Evolutionary conservation across 1,140 invertebrate species (phyloP).

Genomic region (Drosophila sucinea): DNA sequence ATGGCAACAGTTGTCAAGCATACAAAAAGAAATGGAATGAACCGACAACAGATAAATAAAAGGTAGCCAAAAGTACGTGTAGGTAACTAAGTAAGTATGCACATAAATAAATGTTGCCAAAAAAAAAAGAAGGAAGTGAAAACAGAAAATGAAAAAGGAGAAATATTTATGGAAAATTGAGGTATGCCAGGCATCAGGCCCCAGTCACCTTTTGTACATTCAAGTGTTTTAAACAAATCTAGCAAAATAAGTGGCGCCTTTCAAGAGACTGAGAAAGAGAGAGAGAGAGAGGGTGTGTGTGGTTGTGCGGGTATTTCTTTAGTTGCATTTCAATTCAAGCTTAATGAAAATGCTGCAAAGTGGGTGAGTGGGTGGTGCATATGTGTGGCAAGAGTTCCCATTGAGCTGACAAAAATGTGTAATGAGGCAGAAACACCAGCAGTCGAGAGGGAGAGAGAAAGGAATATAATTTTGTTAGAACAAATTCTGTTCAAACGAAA

Average conservation of each 20-base stretch:
- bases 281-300: conserved; percentile 4
- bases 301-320: conserved; percentile 35
- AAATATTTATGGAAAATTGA: conserved; percentile 32
- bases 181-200: background rate
- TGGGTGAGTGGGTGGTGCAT: conserved; percentile 40
- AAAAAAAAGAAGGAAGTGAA: conserved; percentile 19
- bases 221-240: conserved; percentile 58
- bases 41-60: conserved; percentile 36
- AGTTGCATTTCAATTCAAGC: conserved; percentile 70
- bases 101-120: conserved; percentile 57
- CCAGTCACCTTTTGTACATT: conserved; percentile 37
- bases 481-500: conserved; percentile 50
- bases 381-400: conserved; percentile 58
- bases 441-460: background rate
- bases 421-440: conserved; percentile 57
- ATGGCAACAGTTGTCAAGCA: conserved; percentile 77
- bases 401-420: conserved; percentile 53
- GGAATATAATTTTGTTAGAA: conserved; percentile 69
- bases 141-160: conserved; percentile 27
- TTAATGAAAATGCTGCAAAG: conserved; percentile 65
- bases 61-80: conserved; percentile 1
- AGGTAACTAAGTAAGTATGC: conserved; percentile 20
- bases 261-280: background rate
- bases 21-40: conserved; percentile 13
- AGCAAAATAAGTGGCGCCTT: conserved; percentile 67